These are phyloP conservation scores for Drosophila rubida DNA, from an alignment of 2,888 invertebrate species.

Conservation along the genomic window DNA sequence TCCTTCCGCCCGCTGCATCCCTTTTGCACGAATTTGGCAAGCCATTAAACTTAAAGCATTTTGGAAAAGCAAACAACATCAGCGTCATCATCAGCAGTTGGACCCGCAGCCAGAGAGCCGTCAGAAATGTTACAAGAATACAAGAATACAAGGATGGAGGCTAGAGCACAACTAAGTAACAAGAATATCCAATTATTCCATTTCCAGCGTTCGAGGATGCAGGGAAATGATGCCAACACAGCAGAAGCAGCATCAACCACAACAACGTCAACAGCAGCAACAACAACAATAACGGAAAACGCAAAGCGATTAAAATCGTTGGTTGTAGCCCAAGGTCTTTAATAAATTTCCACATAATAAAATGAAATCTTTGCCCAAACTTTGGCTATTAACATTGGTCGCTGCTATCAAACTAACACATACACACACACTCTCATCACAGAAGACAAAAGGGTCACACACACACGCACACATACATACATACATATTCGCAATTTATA, in stretches of 20 bases:
- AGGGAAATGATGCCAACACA: slow-evolving; percentile 40
- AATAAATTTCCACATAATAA: slow-evolving; percentile 78
- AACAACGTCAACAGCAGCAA: not conserved
- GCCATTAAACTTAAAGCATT: slow-evolving; percentile 73
- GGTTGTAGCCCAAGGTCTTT: slow-evolving; percentile 68
- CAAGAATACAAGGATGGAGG: slow-evolving; percentile 11
- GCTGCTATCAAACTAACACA: slow-evolving; percentile 31
- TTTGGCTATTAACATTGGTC: slow-evolving; percentile 69
- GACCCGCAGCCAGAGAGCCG: slow-evolving; percentile 30
- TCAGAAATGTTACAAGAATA: slow-evolving; percentile 17
- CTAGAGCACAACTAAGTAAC: slow-evolving; percentile 64
- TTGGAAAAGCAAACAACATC: slow-evolving; percentile 61
- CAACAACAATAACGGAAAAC: slow-evolving; percentile 20
- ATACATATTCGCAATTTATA: slow-evolving; percentile 61
- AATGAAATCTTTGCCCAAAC: slow-evolving; percentile 77
- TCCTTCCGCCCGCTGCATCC: slow-evolving; percentile 24
- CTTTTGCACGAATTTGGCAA: slow-evolving; percentile 62
- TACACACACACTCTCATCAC: slow-evolving; percentile 27
- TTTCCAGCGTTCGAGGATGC: slow-evolving; percentile 46
- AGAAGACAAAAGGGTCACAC: slow-evolving; percentile 39
- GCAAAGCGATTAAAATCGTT: slow-evolving; percentile 67
- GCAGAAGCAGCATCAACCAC: slow-evolving; percentile 13
- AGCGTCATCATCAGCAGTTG: slow-evolving; percentile 59
- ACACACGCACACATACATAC: slow-evolving; percentile 9
- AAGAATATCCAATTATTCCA: slow-evolving; percentile 76